phyloP scores from a whole-genome alignment of 2,888 invertebrate species.

The Pheosia tremula region DNA sequence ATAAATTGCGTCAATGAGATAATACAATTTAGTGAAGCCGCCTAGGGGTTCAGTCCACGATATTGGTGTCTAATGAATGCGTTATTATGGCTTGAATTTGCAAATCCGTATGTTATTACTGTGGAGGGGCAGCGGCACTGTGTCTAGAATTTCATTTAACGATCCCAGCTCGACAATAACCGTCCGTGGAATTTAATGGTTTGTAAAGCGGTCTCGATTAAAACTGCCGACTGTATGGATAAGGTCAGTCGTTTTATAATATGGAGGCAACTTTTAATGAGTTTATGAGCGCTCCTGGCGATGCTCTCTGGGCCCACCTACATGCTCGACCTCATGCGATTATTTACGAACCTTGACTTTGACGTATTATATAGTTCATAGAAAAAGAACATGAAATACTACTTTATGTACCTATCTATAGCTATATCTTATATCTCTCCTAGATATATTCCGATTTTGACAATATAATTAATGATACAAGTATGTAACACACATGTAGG shows the following conservation, averaged over 20 bases:
- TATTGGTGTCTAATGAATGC: constrained; percentile 23
- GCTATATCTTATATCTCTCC: no score
- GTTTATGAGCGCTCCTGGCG: constrained; percentile 69
- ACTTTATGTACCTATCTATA: no score
- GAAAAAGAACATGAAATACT: not conserved
- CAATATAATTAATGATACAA: constrained; percentile 28
- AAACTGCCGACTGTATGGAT: constrained; percentile 75
- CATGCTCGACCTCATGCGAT: constrained; percentile 40
- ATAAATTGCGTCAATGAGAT: not conserved
- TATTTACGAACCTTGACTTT: constrained; percentile 55
- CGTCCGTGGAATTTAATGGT: constrained; percentile 75
- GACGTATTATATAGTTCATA: constrained; percentile 14
- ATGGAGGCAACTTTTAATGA: constrained; percentile 79
- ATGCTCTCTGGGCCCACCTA: constrained; percentile 41
- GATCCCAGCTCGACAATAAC: constrained; percentile 77
- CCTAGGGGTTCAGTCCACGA: constrained; percentile 10
- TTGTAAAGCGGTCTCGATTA: constrained; percentile 78
- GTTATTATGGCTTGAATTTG: constrained; percentile 38
- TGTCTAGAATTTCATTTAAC: constrained; percentile 73
- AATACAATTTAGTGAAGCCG: not conserved
- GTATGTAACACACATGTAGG: constrained; percentile 22
- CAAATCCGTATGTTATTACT: constrained; percentile 50
- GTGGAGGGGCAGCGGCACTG: constrained; percentile 43
- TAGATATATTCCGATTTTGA: constrained; percentile 8
- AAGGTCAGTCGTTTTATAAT: constrained; percentile 71